These are phyloP conservation scores for Lysandra bellargus DNA, from an alignment of 2,888 invertebrate species.

Conservation along the genomic window DNA sequence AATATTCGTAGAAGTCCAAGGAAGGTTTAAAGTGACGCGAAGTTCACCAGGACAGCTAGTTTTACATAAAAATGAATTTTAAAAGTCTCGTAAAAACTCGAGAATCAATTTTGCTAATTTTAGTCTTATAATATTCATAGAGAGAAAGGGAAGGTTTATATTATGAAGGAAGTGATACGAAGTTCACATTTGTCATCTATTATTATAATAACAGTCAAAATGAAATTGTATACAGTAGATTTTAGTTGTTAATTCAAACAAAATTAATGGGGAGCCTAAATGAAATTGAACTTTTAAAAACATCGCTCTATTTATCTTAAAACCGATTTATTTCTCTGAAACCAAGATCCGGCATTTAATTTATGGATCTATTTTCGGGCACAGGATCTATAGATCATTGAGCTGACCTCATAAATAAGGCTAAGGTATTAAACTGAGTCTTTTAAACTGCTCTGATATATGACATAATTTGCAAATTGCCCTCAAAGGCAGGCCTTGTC, in stretches of 20 bases:
- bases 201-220: too few relatives aligned
- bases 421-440: background rate
- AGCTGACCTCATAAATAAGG: slow-evolving; percentile 8
- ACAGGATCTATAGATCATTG: background rate
- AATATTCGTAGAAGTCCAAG: too few relatives aligned
- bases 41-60: too few relatives aligned
- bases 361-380: slow-evolving; percentile 13
- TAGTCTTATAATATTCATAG: too few relatives aligned
- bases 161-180: too few relatives aligned
- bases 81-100: too few relatives aligned
- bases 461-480: slow-evolving; percentile 9
- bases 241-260: background rate
- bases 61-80: too few relatives aligned
- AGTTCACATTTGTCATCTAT: too few relatives aligned
- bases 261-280: background rate
- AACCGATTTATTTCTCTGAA: background rate
- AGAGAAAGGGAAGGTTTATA: too few relatives aligned
- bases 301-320: background rate
- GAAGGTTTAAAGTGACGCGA: too few relatives aligned
- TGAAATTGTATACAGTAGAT: too few relatives aligned
- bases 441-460: slow-evolving; percentile 6
- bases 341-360: slow-evolving; percentile 15
- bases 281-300: background rate
- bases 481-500: background rate
- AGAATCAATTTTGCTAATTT: too few relatives aligned